Evolutionary conservation across 2,113 vertebrate genomes (phyloP), one percentile per base, ranked within the genome.

Genomic region (Lagopus leucura): DNA sequence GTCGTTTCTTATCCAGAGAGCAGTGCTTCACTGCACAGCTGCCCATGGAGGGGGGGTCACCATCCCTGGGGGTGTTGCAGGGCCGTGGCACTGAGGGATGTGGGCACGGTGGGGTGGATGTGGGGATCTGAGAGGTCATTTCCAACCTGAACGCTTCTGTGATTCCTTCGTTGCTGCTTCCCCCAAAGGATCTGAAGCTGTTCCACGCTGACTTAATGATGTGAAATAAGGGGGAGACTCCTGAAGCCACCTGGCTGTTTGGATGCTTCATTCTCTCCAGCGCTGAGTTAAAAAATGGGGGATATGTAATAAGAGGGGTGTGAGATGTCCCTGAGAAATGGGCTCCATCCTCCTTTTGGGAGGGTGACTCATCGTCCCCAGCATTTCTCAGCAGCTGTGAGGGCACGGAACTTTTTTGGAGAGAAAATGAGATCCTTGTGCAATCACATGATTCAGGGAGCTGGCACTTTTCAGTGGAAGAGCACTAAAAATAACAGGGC

Each of bases 201-300:
- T 90, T 91, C 80, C 16, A 70, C 61, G 86, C 70, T 70, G 85
- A 94, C 93, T 96, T 95, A 96, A 97, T 97, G 93, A 95, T 94
- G 80, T 17, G 80, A 89, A 65, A 72, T 60, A 88, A 47, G 45
- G 1, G 71, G 69, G 87, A 92, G 89, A 10, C 61, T 94, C 89
- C 32, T 58, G 89, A 92, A 89, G 91, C 89, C 90, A 81, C 86
- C 88, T 70, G 8, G 72, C 63, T 28, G 63, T 52, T 91, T 61
- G 95, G 91, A 78, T 48, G 92, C 70, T 76, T 86, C 72, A 75
- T 94, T 90, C 91, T 90, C 73, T 69, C 57, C 80, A 82, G 73
- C 52, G 7, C 14, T 5, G 76, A 89, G 82, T 76, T 82, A 94
- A 89, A 89, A 40, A 92, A 82, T 75, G 17, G 88, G 80, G 86